These are phyloP conservation scores for Harpalus rufipes DNA, from an alignment of 2,888 invertebrate species.

Conservation along the genomic window DNA sequence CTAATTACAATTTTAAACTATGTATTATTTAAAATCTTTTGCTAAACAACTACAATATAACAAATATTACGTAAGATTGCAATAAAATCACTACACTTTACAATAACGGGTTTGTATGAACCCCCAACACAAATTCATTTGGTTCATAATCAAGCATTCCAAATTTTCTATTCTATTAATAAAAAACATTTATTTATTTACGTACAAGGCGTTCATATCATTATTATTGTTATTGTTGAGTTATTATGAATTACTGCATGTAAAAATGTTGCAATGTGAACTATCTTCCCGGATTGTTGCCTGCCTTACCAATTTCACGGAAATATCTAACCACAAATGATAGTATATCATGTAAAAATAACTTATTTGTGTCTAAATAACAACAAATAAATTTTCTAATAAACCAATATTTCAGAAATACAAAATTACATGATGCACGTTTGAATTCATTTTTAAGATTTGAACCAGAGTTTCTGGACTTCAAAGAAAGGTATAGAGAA, in stretches of 20 bases:
- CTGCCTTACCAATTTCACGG: not conserved
- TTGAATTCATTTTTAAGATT: constrained; percentile 79
- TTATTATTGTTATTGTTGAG: not conserved
- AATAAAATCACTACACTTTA: constrained; percentile 6
- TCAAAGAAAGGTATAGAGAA: constrained; percentile 82
- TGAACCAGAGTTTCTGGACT: constrained; percentile 84
- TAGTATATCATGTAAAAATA: constrained; percentile 34
- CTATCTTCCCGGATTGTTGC: not conserved
- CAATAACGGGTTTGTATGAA: not conserved
- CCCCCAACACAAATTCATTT: not conserved
- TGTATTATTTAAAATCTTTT: not conserved
- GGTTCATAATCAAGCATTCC: not conserved
- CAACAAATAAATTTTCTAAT: constrained; percentile 22
- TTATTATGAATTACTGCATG: not conserved
- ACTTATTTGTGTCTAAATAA: not conserved
- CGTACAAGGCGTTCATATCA: not conserved
- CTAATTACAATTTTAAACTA: not conserved
- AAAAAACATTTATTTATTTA: not conserved
- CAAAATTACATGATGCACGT: constrained; percentile 64
- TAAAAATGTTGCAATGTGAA: not conserved
- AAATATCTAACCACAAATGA: constrained; percentile 35
- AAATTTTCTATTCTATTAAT: not conserved
- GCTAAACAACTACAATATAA: constrained; percentile 13
- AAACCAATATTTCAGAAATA: constrained; percentile 20
- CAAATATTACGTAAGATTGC: constrained; percentile 26